phyloP scores from a whole-genome alignment of 1,140 invertebrate genomes.

The Pseudachorutes palmiensis region DNA sequence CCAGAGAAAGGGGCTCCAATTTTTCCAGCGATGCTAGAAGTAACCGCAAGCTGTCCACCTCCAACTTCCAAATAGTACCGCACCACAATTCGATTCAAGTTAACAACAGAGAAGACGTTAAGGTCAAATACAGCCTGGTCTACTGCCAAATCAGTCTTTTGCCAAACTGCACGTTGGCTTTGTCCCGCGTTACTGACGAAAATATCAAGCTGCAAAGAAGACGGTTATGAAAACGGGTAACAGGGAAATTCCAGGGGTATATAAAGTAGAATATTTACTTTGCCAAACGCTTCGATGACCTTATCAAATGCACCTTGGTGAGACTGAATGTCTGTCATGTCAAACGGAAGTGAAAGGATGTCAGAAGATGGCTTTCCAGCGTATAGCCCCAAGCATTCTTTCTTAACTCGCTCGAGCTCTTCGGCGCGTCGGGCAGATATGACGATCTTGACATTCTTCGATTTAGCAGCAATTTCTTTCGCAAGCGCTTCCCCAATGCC shows the following conservation, averaged over 20 bases:
- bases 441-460: constrained; percentile 58
- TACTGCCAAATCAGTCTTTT: constrained; percentile 63
- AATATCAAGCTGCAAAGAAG: constrained; percentile 56
- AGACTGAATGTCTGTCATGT: constrained; percentile 53
- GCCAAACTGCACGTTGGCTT: constrained; percentile 68
- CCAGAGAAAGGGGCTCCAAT: constrained; percentile 61
- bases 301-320: constrained; percentile 57
- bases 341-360: constrained; percentile 62
- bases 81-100: constrained; percentile 59
- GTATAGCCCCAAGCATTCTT: constrained; percentile 49
- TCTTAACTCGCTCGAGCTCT: constrained; percentile 67
- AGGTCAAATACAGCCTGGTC: constrained; percentile 71
- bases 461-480: constrained; percentile 54
- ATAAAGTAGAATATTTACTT: too few species aligned
- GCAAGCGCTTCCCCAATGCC: constrained; percentile 77
- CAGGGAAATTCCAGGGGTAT: too few species aligned
- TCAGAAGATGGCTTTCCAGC: constrained; percentile 45
- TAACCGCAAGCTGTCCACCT: constrained; percentile 61
- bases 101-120: constrained; percentile 68
- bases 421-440: constrained; percentile 63
- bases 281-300: constrained; percentile 63
- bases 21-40: constrained; percentile 63
- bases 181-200: constrained; percentile 74
- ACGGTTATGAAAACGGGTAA: constrained; percentile 9
- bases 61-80: constrained; percentile 55